These are phyloP conservation scores for Trogon surrucura DNA, from an alignment of 2,113 vertebrate genomes.

Conservation along the genomic window DNA sequence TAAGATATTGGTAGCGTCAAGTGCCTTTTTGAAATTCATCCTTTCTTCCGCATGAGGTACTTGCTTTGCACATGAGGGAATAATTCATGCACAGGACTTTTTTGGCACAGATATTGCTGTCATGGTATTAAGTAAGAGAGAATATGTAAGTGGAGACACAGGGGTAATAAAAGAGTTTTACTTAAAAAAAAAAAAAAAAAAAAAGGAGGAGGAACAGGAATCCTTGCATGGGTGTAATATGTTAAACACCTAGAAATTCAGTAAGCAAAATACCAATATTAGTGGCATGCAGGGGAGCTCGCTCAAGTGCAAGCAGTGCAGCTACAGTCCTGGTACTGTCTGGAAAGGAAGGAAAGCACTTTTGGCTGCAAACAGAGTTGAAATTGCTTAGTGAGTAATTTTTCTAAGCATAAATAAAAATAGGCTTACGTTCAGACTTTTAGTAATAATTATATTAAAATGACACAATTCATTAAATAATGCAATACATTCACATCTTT, in stretches of 20 bases:
- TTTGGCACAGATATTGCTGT: background rate
- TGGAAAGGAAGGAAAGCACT: background rate
- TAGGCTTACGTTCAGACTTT: conserved; percentile 47
- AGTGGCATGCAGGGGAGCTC: conserved; percentile 34
- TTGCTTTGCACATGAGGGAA: background rate
- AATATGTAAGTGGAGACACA: background rate
- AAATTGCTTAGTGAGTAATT: conserved; percentile 42
- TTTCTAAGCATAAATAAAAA: conserved; percentile 54
- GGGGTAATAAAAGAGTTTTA: background rate
- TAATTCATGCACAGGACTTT: background rate
- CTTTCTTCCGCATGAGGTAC: background rate
- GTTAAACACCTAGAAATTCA: background rate
- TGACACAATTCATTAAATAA: conserved; percentile 71
- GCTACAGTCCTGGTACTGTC: conserved; percentile 2
- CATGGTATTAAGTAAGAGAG: background rate
- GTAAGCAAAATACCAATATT: background rate
- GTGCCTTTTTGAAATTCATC: conserved; percentile 27
- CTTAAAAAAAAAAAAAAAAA: background rate
- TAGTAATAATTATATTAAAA: conserved; percentile 69
- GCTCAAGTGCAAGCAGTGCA: background rate
- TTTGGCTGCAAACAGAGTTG: background rate
- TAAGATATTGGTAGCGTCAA: background rate
- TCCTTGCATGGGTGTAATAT: background rate
- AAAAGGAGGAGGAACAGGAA: background rate
- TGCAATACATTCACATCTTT: conserved; percentile 63